Evolutionary conservation across 2,888 invertebrate species (phyloP), one percentile per base, ranked within the genome.

Genomic region (Fragum whitleyi): DNA sequence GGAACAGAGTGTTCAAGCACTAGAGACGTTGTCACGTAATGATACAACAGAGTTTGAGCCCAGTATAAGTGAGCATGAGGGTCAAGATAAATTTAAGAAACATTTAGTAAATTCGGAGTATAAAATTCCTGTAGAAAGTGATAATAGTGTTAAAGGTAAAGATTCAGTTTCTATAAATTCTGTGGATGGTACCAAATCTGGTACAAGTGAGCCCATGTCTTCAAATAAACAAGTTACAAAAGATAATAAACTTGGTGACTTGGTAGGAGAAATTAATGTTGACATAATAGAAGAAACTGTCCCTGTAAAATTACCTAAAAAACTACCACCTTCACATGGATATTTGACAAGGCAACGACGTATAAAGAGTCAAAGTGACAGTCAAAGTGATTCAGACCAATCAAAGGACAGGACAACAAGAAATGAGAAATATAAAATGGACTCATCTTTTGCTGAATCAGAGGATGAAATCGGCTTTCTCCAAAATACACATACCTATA

Each of bases 31-130:
- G 9, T 11, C 21, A 9, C 77, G 77, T 28, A 65, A 39, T 67
- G 67, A 81, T 51, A 81, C 76, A 32, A 42, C 65, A 23, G 81
- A 81, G 29, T 77, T 77, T 74, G 65, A 59, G 47, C 81, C 81
- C 19, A 36, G 36, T 7, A n/a, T 81, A 19, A 36, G 28, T 39
- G 71, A 65, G 26, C 14, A 79, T 69, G 53, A 28, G 16, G 53
- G 47, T 42, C 57, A 67, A 39, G 65, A 26, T 36, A 47, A 47
- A 47, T 2, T 9, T 47, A 3, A 9, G 5, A n/a, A 16, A 3
- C 47, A 47, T 9, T 47, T 16, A 16, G 47, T 3, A 19, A n/a
- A 5, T 19, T 3, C 5, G 2, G 7, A 47, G 5, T 47, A 5
- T 47, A 5, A 47, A 47, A 16, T 47, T 9, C 19, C n/a, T 19